phyloP scores from a whole-genome alignment of 2,113 vertebrate species.

The Labeo rohita region DNA sequence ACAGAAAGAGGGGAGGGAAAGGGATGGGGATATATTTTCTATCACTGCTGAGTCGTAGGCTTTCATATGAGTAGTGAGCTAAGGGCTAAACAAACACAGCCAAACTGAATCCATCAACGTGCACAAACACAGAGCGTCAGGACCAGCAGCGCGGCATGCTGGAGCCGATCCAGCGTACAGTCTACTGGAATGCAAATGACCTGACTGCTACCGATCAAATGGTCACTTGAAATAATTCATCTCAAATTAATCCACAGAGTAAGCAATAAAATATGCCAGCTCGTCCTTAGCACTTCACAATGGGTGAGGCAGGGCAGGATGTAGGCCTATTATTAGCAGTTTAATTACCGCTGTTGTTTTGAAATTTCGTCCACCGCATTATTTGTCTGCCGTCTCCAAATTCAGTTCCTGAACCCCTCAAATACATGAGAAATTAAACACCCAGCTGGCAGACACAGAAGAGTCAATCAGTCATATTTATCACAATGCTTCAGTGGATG shows the following conservation, averaged over 20 bases:
- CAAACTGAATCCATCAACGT: constrained; percentile 45
- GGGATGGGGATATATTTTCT: constrained; percentile 66
- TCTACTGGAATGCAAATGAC: constrained; percentile 48
- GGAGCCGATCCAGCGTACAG: constrained; percentile 20
- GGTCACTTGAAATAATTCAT: neutral
- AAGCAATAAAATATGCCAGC: neutral
- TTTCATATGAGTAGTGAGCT: constrained; percentile 60
- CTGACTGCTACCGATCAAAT: neutral
- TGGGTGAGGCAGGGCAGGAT: neutral
- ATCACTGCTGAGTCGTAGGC: constrained; percentile 67
- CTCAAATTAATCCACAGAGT: neutral
- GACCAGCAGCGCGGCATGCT: neutral
- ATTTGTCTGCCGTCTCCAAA: constrained; percentile 1
- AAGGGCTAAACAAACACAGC: constrained; percentile 61
- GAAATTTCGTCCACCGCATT: neutral
- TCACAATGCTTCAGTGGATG: constrained; percentile 44
- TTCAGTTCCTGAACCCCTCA: neutral
- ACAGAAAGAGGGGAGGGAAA: constrained; percentile 56
- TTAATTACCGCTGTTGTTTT: neutral
- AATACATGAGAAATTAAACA: constrained; percentile 40
- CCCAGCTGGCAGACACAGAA: constrained; percentile 47
- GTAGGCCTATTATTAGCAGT: neutral
- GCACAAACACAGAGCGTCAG: constrained; percentile 9
- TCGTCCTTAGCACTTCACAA: neutral
- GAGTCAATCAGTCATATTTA: constrained; percentile 55